Percentiles rank a stretch among this genome's conserved stretches.
Conservation (phyloP, 1,140 invertebrate species). For the Drosophila erecta region DNA sequence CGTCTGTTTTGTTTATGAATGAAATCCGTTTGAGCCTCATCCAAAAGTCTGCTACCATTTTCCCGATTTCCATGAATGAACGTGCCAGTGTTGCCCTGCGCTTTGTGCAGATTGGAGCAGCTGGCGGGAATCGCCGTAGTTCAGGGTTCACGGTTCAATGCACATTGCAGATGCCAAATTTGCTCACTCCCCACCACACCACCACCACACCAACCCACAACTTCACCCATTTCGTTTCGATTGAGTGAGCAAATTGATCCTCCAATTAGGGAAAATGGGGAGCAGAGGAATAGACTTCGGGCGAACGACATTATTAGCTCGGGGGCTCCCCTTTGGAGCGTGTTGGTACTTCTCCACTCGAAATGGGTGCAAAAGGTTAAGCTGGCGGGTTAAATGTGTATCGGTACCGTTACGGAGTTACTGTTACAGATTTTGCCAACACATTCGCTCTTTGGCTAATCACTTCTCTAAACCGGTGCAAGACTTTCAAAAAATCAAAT, state of each 20-base stretch:
- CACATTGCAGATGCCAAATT: slow-evolving; percentile 37
- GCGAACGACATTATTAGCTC: slow-evolving; percentile 14
- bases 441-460: slow-evolving; percentile 51
- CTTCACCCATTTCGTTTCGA: slow-evolving; percentile 26
- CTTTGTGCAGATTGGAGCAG: background rate
- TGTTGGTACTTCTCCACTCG: slow-evolving; percentile 24
- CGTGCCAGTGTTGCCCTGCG: slow-evolving; percentile 2
- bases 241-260: slow-evolving; percentile 55
- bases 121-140: slow-evolving; percentile 9
- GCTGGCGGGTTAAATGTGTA: slow-evolving; percentile 8
- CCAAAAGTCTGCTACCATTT: slow-evolving; percentile 10
- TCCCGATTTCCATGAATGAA: slow-evolving; percentile 35
- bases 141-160: slow-evolving; percentile 35
- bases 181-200: slow-evolving; percentile 1
- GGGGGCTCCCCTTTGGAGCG: slow-evolving; percentile 22
- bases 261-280: slow-evolving; percentile 40
- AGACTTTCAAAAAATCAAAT: slow-evolving; percentile 64
- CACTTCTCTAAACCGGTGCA: slow-evolving; percentile 66
- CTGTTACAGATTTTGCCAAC: slow-evolving; percentile 35
- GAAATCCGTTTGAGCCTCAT: slow-evolving; percentile 45
- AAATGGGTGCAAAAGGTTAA: slow-evolving; percentile 42
- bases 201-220: slow-evolving; percentile 12
- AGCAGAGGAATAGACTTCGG: background rate
- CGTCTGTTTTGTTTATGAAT: slow-evolving; percentile 59
- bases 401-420: slow-evolving; percentile 14